These are phyloP conservation scores for Alloscopus bannaensis DNA, from an alignment of 2,888 invertebrate genomes.

Conservation along the genomic window DNA sequence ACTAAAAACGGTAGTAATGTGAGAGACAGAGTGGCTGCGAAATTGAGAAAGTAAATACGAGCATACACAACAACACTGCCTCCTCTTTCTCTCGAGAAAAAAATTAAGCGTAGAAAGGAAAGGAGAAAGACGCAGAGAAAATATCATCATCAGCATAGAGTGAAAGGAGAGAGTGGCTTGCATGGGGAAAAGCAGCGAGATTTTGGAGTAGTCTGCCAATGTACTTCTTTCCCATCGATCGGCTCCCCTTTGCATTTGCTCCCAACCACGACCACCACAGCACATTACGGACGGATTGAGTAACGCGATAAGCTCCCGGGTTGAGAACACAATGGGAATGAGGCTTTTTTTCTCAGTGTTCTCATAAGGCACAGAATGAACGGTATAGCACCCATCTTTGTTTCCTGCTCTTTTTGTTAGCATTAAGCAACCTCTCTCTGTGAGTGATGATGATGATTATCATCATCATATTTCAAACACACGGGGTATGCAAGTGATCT, in stretches of 20 bases:
- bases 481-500: no score
- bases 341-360: background rate
- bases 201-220: constrained; percentile 17
- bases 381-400: no score
- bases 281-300: background rate
- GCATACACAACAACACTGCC: no score
- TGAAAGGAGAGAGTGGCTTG: constrained; percentile 10
- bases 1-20: no score
- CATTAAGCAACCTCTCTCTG: background rate
- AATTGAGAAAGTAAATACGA: no score
- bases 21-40: no score
- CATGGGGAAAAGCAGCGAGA: constrained; percentile 22
- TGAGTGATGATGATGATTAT: background rate
- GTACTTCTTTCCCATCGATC: constrained; percentile 41
- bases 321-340: background rate
- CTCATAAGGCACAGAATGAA: background rate
- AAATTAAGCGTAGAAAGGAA: background rate
- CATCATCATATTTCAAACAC: no score
- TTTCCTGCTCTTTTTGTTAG: no score
- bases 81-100: constrained; percentile 1
- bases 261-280: background rate
- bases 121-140: background rate
- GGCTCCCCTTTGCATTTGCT: constrained; percentile 2
- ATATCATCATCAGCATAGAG: background rate
- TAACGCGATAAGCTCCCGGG: background rate